Evolutionary conservation across 2,797 vertebrate genomes (phyloP).

Genomic region (Gallirallus australis): DNA sequence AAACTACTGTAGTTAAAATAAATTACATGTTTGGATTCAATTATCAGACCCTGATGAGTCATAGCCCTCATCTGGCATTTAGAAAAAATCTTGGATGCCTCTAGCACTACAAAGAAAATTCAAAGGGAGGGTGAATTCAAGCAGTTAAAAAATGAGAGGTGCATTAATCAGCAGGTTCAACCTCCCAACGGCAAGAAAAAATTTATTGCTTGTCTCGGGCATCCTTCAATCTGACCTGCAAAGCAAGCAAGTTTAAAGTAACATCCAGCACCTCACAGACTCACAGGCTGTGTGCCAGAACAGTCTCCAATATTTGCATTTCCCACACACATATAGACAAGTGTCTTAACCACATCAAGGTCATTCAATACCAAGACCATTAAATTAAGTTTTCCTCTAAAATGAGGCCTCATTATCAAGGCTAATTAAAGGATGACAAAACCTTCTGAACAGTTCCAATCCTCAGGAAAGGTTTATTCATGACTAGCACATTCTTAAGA

Average conservation of each 20-base stretch:
- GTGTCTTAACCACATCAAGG: constrained; percentile 66
- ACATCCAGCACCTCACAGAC: constrained; percentile 42
- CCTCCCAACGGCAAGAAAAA: constrained; percentile 42
- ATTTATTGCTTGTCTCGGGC: constrained; percentile 68
- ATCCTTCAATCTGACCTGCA: constrained; percentile 74
- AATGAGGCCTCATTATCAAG: constrained; percentile 70
- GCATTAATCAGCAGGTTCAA: constrained; percentile 63
- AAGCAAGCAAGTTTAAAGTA: constrained; percentile 74
- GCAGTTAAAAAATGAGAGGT: constrained; percentile 36
- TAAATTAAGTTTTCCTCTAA: constrained; percentile 74
- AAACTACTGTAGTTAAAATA: constrained; percentile 29
- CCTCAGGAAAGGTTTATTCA: constrained; percentile 52
- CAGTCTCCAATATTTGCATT: constrained; percentile 69
- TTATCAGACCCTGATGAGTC: constrained; percentile 40
- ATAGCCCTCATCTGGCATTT: constrained; percentile 9
- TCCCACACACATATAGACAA: constrained; percentile 49
- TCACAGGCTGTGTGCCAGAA: constrained; percentile 56
- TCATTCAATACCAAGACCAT: constrained; percentile 68
- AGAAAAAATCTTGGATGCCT: constrained; percentile 16
- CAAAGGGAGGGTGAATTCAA: constrained; percentile 46
- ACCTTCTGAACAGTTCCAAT: constrained; percentile 35
- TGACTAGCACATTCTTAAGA: neutral
- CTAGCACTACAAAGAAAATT: constrained; percentile 47
- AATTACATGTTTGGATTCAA: constrained; percentile 55
- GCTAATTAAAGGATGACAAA: constrained; percentile 76